Conservation (phyloP, 2,113 vertebrate genomes). For the Oreochromis aureus region DNA sequence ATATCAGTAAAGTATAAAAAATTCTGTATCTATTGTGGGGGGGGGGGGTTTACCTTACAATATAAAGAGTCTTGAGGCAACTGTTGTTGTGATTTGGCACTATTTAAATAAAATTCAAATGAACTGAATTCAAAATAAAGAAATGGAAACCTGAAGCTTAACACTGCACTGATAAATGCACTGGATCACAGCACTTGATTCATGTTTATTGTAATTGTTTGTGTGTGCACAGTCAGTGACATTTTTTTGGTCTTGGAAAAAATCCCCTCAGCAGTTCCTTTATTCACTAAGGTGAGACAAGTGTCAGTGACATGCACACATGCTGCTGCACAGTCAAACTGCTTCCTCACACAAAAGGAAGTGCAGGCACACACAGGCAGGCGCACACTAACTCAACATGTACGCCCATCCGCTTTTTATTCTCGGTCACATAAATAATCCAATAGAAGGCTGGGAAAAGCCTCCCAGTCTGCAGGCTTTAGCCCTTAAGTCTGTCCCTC, state of each 20-base stretch:
- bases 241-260: not conserved
- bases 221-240: not conserved
- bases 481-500: not conserved
- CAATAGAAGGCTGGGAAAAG: constrained; percentile 15
- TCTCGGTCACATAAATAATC: constrained; percentile 33
- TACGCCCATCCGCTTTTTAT: not conserved
- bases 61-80: not conserved
- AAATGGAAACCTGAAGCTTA: not conserved
- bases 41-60: too few relatives aligned
- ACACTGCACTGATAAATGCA: not conserved
- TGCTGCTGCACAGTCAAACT: not conserved
- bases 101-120: not conserved
- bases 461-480: constrained; percentile 12
- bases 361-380: not conserved
- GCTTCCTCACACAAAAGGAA: not conserved
- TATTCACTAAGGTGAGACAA: not conserved
- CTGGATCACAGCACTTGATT: not conserved
- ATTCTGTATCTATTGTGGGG: fast-evolving
- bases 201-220: not conserved
- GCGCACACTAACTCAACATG: not conserved
- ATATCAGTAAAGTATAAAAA: not conserved
- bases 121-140: not conserved
- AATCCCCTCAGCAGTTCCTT: not conserved
- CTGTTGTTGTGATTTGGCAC: not conserved
- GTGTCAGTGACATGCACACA: not conserved